Evolutionary conservation across 2,888 invertebrate species (phyloP).

Genomic region (Megamerina dolium): DNA sequence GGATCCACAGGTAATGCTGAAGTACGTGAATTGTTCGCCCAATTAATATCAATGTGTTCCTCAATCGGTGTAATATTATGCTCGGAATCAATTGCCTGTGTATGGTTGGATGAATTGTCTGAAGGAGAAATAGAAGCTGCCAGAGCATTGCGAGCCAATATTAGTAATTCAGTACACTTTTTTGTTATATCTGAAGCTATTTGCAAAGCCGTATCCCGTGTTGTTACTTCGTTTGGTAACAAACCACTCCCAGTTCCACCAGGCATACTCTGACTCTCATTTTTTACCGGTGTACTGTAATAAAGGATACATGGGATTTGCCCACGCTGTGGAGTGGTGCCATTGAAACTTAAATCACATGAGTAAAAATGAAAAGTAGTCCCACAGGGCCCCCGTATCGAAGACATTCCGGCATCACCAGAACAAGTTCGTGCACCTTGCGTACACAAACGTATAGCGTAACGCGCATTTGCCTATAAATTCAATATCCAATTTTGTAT

Average conservation of each 20-base stretch:
- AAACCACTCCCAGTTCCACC: slow-evolving; percentile 3
- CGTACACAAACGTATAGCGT: slow-evolving; percentile 81
- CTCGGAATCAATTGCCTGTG: slow-evolving; percentile 50
- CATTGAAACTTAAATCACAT: slow-evolving; percentile 90
- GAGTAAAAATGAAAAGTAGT: slow-evolving; percentile 85
- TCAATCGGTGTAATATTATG: slow-evolving; percentile 50
- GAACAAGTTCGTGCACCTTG: slow-evolving; percentile 89
- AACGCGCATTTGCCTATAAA: slow-evolving; percentile 72
- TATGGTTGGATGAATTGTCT: slow-evolving; percentile 52
- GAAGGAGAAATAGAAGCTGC: slow-evolving; percentile 54
- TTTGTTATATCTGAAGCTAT: slow-evolving; percentile 74
- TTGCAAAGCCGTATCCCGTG: slow-evolving; percentile 56
- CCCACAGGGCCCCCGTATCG: slow-evolving; percentile 88
- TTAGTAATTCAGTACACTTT: slow-evolving; percentile 69
- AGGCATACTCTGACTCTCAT: slow-evolving; percentile 26
- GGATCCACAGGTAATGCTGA: slow-evolving; percentile 41
- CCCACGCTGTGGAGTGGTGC: slow-evolving; percentile 90
- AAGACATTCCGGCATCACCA: slow-evolving; percentile 85
- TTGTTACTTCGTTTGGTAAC: slow-evolving; percentile 37
- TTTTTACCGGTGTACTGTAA: slow-evolving; percentile 47
- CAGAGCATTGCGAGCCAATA: slow-evolving; percentile 66
- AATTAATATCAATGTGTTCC: slow-evolving; percentile 49
- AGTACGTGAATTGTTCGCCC: slow-evolving; percentile 47
- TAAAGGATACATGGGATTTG: slow-evolving; percentile 92
- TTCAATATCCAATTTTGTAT: slow-evolving; percentile 18